phyloP scores from a whole-genome alignment of 2,113 vertebrate genomes.

The Vidua chalybeata region DNA sequence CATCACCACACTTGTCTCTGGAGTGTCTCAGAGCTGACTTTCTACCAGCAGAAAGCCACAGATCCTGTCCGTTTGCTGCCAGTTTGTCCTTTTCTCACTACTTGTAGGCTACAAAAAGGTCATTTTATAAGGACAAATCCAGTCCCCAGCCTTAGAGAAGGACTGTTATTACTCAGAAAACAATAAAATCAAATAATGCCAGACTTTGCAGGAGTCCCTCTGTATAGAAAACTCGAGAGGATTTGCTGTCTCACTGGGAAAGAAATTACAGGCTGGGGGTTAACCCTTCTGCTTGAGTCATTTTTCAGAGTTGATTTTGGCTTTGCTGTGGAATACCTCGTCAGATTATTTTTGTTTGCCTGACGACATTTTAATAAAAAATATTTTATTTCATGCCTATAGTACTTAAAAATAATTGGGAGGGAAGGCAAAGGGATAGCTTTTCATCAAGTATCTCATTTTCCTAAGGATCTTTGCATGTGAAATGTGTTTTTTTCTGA shows the following conservation, averaged over 20 bases:
- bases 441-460: slow-evolving; percentile 15
- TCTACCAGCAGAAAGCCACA: background rate
- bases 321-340: background rate
- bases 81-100: background rate
- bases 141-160: background rate
- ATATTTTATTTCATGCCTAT: background rate
- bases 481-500: background rate
- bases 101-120: slow-evolving; percentile 35
- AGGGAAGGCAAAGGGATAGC: background rate
- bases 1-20: background rate
- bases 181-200: slow-evolving; percentile 37
- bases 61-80: background rate
- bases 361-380: slow-evolving; percentile 48
- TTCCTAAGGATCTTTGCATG: background rate
- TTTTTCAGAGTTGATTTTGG: slow-evolving; percentile 27
- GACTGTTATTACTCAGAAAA: slow-evolving; percentile 41
- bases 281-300: slow-evolving; percentile 4
- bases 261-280: slow-evolving; percentile 38
- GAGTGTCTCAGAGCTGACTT: background rate
- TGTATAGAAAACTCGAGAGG: slow-evolving; percentile 26
- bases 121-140: slow-evolving; percentile 45
- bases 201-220: slow-evolving; percentile 3
- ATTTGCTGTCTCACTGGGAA: slow-evolving; percentile 51
- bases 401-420: slow-evolving; percentile 11
- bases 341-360: slow-evolving; percentile 9